Percentiles rank a stretch among this genome's conserved stretches.
These are phyloP conservation scores for Agrotis clavis DNA, from an alignment of 2,888 invertebrate species.

Conservation along the genomic window DNA sequence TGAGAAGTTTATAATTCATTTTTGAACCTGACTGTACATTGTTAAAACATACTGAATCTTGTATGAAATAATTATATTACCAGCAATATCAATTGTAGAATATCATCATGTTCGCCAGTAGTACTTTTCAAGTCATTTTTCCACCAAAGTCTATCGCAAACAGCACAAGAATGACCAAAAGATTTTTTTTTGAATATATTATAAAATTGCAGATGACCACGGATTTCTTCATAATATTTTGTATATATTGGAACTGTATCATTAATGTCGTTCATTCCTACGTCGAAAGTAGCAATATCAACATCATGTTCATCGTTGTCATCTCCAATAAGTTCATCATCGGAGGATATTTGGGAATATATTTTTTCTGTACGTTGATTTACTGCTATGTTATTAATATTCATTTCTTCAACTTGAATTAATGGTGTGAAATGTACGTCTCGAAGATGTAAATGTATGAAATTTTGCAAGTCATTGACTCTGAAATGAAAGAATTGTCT, in stretches of 20 bases:
- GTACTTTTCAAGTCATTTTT: slow-evolving; percentile 51
- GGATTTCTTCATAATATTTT: background rate
- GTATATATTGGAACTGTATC: background rate
- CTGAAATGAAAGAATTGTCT: slow-evolving; percentile 71
- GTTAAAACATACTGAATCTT: no score
- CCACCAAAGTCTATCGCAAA: slow-evolving; percentile 65
- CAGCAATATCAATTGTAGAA: slow-evolving; percentile 59
- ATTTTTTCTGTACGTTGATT: no score
- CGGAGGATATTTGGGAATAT: no score
- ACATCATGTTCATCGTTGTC: no score
- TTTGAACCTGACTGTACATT: no score
- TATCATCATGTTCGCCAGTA: slow-evolving; percentile 58
- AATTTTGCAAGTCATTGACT: slow-evolving; percentile 71
- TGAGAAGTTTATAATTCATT: no score
- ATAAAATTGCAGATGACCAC: slow-evolving; percentile 59
- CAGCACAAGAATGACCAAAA: slow-evolving; percentile 63
- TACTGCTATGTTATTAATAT: background rate
- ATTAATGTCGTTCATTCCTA: background rate
- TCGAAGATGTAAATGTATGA: slow-evolving; percentile 73
- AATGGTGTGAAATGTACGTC: slow-evolving; percentile 64
- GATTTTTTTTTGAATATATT: slow-evolving; percentile 60
- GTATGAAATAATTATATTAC: slow-evolving; percentile 38
- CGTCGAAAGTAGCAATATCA: no score
- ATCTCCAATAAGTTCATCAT: background rate
- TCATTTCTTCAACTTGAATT: slow-evolving; percentile 1